Base-by-base conservation (phyloP, 2,888 invertebrate genomes). In the Thalpophila matura region DNA sequence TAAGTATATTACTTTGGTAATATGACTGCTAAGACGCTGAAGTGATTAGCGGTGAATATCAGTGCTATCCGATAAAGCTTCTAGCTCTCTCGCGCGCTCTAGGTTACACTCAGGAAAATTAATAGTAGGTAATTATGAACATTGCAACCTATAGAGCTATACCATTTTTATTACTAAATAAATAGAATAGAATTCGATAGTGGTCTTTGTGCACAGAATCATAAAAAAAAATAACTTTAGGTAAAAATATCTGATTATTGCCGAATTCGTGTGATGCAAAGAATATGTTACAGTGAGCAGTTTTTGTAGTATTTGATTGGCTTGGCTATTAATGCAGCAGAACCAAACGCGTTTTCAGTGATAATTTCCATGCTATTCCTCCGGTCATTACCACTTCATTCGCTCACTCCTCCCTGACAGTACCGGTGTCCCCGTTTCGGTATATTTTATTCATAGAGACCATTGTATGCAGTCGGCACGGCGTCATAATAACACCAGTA, bases 381-480 rank as follows among this genome's bases (percentile, higher is more conserved):
- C 3, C 4, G 22, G n/a, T n/a, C 2, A 46, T 24, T 14, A 42
- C 12, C 33, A 43, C 49, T 69, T 29, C 64, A 69, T 57, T 45
- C 16, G 4, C 12, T 42, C 9, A 4, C 33, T 47, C 20, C 20
- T 65, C 58, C 4, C 10, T 47, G 54, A 35, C 42, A 51, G 16
- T 46, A 60, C 68, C 68, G 50, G 57, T 81, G 81, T 63, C 77
- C 84, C 65, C 79, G 65, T 85, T 85, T 77, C 78, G 62, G 74
- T 69, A 86, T 86, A 89, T 86, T 83, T 88, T 88, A 89, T 88
- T 89, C 88, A 88, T 84, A 64, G 76, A 49, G 58, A 62, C 77
- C 81, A 87, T 86, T 84, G 82, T 83, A 75, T 83, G 77, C 73
- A 65, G 63, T 56, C 68, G 58, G 54, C 68, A 45, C 42, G 27